phyloP scores from a whole-genome alignment of 1,140 invertebrate genomes.

The Brachionus asplanchnoidis region DNA sequence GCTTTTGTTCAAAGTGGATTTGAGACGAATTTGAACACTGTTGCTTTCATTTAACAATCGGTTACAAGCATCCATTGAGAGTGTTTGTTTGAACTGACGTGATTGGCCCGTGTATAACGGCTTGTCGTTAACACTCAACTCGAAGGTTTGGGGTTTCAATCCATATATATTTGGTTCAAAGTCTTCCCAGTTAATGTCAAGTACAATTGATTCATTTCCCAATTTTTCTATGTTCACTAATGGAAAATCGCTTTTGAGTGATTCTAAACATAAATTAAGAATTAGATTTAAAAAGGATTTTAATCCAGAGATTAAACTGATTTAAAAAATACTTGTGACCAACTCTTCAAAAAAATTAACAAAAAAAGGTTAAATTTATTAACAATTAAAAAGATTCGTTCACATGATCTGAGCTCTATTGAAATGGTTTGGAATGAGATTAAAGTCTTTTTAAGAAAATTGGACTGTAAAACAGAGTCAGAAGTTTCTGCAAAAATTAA shows the following conservation, averaged over 20 bases:
- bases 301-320: too few relatives aligned
- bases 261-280: neutral
- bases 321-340: too few relatives aligned
- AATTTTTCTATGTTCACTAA: neutral
- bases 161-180: neutral
- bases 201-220: neutral
- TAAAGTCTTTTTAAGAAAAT: too few relatives aligned
- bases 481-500: too few relatives aligned
- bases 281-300: too few relatives aligned
- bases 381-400: too few relatives aligned
- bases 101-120: neutral
- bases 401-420: too few relatives aligned
- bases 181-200: neutral
- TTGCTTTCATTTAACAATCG: neutral
- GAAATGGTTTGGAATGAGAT: too few relatives aligned
- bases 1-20: neutral
- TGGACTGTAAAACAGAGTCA: too few relatives aligned
- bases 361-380: too few relatives aligned
- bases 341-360: too few relatives aligned
- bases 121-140: neutral
- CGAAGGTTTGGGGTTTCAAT: neutral
- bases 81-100: neutral
- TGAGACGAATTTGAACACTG: neutral
- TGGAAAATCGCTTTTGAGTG: neutral
- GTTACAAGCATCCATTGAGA: neutral